Evolutionary conservation across 35 echinoderm and acorn worm species (phyloP), one percentile per base, ranked within the genome.

Genomic region (Patiria miniata): DNA sequence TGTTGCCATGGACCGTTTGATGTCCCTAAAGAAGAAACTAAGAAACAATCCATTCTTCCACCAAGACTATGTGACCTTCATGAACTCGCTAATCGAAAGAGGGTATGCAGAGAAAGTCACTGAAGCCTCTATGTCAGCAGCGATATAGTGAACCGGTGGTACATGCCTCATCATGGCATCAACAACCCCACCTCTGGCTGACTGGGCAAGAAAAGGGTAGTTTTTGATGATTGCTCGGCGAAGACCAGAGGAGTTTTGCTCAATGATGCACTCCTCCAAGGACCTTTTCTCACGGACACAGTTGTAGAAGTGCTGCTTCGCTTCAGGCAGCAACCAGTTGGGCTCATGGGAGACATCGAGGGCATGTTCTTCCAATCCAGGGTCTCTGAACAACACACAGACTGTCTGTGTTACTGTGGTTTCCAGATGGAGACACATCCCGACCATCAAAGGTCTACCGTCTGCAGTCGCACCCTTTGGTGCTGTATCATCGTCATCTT

Each of bases 371-470:
- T 88, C 39, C 58, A 82, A 38, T 79, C 87, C 53, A 54, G 79
- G 58, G 83, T 92, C 47, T 38, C 28, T 79, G 81, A 83, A 83
- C 65, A 10, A 26, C 19, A 93, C 80, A 16, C 51, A 2, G 79
- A 93, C 73, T 57, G 34, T 1, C 39, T 93, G 44, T 21, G 90
- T 12, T 91, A 87, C 76, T 91, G 39, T 91, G 90, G 90, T 91
- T 84, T 84, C 22, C 44, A 87, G 56, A 91, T 44, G 83, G 79
- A n/a, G 89, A 91, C 76, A 37, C n/a, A 26, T 22, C 36, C 19
- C 16, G 39, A 57, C n/a, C 47, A 51, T 6, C 68, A 51, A 19
- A 32, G 52, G 50, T 77, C 18, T 79, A 91, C 77, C 23, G 79
- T 21, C 86, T 91, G 90, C 73, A 53, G 77, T 69, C 86, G 1